Base-by-base conservation (phyloP, 2,888 invertebrate species). In the Octodonta nipae region DNA sequence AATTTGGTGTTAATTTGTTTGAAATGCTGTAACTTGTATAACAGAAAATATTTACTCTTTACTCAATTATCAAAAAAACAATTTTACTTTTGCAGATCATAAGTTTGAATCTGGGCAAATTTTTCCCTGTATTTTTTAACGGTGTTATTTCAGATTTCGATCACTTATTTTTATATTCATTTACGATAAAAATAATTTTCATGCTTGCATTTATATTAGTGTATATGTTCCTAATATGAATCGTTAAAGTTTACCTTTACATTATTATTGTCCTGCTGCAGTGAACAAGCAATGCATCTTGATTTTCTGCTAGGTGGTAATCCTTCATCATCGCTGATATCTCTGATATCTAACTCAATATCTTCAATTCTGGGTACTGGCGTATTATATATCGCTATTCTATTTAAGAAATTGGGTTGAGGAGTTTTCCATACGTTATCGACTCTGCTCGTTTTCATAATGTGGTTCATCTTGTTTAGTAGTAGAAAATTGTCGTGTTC, bases 401-500 rank as follows among this genome's bases (percentile, higher is more conserved):
- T 37, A 12, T 41, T 45, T 24, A 44, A 33, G 32, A 45, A 44
- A 72, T 67, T 74, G 4, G 78, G 78, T 50, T 71, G 61, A 11
- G 78, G 74, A 28, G 68, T 66, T 8, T 58, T 53, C 78, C 79
- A 80, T 40, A 65, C 66, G 52, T 81, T 78, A 46, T 78, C 75
- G 22, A 80, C 65, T 26, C 80, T 63, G 51, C 70, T 75, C 20
- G 65, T 70, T 36, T 60, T 63, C 78, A 78, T 80, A 46, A 82
- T 74, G 42, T 67, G 65, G 34, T 65, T 65, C 42, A 82, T 64
- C 29, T 76, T 70, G 60, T 78, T 75, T 44, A 81, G 60, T 34
- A 83, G 58, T 26, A 73, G 67, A 47, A 73, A 69, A 62, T 83
- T 83, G 50, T 81, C 79, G 30, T 63, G 62, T 56, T 75, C 71